A percentile compares a stretch with the other conserved stretches of the same genome.
Evolutionary conservation across 2,113 vertebrate species (phyloP).

Genomic region (Prunella himalayana): DNA sequence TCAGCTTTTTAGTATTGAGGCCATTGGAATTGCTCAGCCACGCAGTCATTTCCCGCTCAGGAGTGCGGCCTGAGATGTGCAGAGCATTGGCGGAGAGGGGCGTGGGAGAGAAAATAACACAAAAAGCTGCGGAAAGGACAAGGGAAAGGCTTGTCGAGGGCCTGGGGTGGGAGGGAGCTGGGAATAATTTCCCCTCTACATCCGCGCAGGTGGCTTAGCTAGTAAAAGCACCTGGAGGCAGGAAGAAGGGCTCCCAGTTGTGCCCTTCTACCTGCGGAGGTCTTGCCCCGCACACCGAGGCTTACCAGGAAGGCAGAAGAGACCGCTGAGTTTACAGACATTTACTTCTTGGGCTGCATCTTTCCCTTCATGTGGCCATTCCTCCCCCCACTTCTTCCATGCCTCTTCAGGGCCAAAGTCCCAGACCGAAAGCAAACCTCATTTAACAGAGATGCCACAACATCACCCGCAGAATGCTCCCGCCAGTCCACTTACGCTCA

Average conservation of each 20-base stretch:
- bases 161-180: neutral
- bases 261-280: neutral
- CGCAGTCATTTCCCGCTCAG: neutral
- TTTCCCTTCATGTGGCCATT: neutral
- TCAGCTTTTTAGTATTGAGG: neutral
- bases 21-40: neutral
- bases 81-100: neutral
- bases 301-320: neutral
- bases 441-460: neutral
- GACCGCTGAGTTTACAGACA: accelerated
- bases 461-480: neutral
- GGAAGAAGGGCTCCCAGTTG: neutral
- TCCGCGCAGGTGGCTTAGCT: neutral
- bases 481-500: neutral
- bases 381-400: neutral
- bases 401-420: neutral
- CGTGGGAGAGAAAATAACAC: neutral
- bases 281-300: neutral
- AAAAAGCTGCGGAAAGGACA: neutral
- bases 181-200: neutral
- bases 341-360: neutral
- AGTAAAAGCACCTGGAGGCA: neutral
- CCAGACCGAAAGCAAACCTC: neutral
- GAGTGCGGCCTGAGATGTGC: neutral
- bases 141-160: neutral